Evolutionary conservation across 2,113 vertebrate species (phyloP).

Genomic region (Arvicanthis niloticus): DNA sequence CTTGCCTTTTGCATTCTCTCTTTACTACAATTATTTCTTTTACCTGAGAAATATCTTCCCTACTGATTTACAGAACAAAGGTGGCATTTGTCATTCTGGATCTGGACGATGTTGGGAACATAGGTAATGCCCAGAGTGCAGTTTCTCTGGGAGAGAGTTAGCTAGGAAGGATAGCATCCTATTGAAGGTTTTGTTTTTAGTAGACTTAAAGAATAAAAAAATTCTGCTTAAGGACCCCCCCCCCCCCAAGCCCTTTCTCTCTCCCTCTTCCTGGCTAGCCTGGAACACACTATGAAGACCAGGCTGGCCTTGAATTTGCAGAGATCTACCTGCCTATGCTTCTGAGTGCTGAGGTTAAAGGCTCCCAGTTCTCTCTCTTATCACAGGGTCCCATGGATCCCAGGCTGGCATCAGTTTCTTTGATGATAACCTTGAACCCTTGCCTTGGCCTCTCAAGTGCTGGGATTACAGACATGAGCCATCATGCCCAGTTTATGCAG

Average conservation of each 20-base stretch:
- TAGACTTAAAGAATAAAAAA: not conserved
- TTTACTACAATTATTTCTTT: not conserved
- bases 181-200: not conserved
- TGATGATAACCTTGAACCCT: not conserved
- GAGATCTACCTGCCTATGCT: not conserved
- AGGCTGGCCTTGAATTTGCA: not conserved
- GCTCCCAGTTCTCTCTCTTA: not conserved
- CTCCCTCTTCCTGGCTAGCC: not conserved
- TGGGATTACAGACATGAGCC: not conserved
- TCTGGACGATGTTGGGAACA: not conserved
- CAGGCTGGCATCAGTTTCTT: not conserved
- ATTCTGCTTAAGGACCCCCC: not conserved
- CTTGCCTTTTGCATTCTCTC: not conserved
- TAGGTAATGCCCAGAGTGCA: not conserved
- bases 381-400: not conserved
- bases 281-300: not conserved
- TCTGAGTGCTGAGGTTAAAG: not conserved
- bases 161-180: not conserved
- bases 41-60: not conserved
- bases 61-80: not conserved
- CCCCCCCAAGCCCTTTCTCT: not conserved
- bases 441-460: not conserved
- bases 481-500: not conserved
- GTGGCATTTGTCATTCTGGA: not conserved
- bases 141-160: not conserved